A percentile compares a stretch with the other conserved stretches of the same genome.
These are phyloP conservation scores for Ochropleura leucogaster DNA, from an alignment of 2,888 invertebrate species.

Conservation along the genomic window DNA sequence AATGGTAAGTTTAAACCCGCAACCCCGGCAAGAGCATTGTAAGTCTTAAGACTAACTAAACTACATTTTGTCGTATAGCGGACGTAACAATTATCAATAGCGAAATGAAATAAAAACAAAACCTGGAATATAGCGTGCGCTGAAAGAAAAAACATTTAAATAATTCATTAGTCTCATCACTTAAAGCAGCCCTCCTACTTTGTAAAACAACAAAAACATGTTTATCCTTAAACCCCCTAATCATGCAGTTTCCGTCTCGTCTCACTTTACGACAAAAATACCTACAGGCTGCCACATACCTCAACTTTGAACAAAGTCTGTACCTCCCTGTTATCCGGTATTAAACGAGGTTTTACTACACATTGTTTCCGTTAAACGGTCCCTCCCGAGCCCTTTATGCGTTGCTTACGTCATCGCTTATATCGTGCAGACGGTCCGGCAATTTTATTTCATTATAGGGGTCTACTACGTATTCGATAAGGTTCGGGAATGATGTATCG, in stretches of 20 bases:
- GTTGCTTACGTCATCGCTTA: conserved; percentile 61
- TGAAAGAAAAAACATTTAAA: neutral
- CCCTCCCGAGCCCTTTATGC: conserved; percentile 61
- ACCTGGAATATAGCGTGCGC: neutral
- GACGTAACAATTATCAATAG: neutral
- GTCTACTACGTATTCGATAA: conserved; percentile 21
- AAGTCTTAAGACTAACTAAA: neutral
- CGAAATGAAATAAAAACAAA: neutral
- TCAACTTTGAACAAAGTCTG: conserved; percentile 41
- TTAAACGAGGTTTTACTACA: conserved; percentile 53
- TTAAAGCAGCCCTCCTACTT: neutral
- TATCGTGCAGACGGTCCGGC: conserved; percentile 44
- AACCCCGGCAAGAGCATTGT: neutral
- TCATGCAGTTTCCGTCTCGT: conserved; percentile 16
- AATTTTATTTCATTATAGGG: conserved; percentile 59
- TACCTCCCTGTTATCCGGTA: conserved; percentile 32
- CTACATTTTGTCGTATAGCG: neutral
- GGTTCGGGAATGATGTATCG: conserved; percentile 6
- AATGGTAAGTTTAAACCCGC: no score
- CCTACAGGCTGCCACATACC: conserved; percentile 17
- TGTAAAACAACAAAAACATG: conserved; percentile 22
- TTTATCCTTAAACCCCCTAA: conserved; percentile 20
- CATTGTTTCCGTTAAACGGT: conserved; percentile 62
- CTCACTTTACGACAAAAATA: conserved; percentile 42
- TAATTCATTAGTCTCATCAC: neutral